Evolutionary conservation across 2,113 vertebrate species (phyloP), one percentile per base, ranked within the genome.

Genomic region (Stictonetta naevosa): DNA sequence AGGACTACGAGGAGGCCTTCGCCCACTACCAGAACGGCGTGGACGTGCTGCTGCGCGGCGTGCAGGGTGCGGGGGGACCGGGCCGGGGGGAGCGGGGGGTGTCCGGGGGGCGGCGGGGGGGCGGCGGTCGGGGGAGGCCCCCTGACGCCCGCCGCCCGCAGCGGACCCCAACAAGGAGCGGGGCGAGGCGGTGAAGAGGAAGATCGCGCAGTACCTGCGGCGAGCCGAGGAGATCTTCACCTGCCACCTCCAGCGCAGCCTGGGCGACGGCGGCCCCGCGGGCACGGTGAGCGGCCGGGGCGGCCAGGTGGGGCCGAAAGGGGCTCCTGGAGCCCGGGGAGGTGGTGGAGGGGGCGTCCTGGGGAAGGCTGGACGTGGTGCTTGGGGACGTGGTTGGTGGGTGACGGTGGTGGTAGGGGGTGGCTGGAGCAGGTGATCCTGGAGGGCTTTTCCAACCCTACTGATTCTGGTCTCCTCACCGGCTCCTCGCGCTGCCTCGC

Each of bases 221-320:
- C 98, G 99, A n/a, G 99, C 99, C 0, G 99, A 99, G 83, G 99
- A 99, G 87, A 99, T 99, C 97, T 99, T 99, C 95, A 99, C 98
- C 44, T 99, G 99, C 87, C 99, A 99, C 97, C 98, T 99, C 34
- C 99, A 99, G 96, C 98, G 98, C 95, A 98, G 98, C 11, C 96
- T 98, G 2, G 98, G 98, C 12, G 97, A 93, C 0, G 98, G 97
- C 48, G 97, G 64, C 96, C 86, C 98, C 94, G 90, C 98, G 3
- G 97, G 98, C 97, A 98, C 98, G 98, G 98, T 98, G 93, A 98
- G 97, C n/a, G 53, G 33, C 18, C 34, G 12, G 69, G n/a, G 21
- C 2, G 3, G 29, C 13, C 25, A 7, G 52, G 25, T 4, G 48
- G 48, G 22, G 46, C 10, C 21, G 20, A 48, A 48, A 22, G 20